Base-by-base conservation (phyloP, 2,888 invertebrate genomes). In the Nudaria mundana region DNA sequence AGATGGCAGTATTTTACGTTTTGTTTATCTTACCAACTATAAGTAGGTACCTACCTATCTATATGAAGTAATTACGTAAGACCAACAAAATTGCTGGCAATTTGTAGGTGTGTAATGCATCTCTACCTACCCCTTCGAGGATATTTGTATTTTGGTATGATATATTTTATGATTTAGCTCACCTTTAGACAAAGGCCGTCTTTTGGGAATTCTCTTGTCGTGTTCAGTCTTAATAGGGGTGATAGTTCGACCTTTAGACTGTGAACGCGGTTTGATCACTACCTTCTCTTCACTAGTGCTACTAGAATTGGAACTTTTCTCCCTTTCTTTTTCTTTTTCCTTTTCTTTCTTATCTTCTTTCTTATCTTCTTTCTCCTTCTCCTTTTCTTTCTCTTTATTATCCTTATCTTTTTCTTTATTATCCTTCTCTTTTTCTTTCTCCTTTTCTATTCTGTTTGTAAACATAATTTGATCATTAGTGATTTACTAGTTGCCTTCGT, bases 131-230 rank as follows among this genome's bases (percentile, higher is more conserved):
- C n/a, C n/a, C n/a, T n/a, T n/a, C n/a, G n/a, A n/a, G n/a, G n/a
- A n/a, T n/a, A n/a, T n/a, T n/a, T n/a, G n/a, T n/a, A n/a, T n/a
- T n/a, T n/a, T n/a, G n/a, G n/a, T n/a, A n/a, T n/a, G n/a, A n/a
- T n/a, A n/a, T n/a, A n/a, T n/a, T n/a, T n/a, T n/a, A n/a, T n/a
- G n/a, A n/a, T n/a, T n/a, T n/a, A 12, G 3, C 14, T 71, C 63
- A 88, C 89, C 66, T 66, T 82, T 87, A 10, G 81, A 76, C 8
- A 81, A 80, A 0, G 78, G 79, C 26, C 82, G 70, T 37, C 82
- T 66, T 39, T 85, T 89, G 0, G 72, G 81, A 22, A 73, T 79
- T 37, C 80, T 64, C 49, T 80, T 85, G 8, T 80, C 85, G 24
- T 71, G 73, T 25, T 83, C 85, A 0, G 58, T 61, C 48, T 80